Base-by-base conservation (phyloP, 1,140 invertebrate genomes). In the Lordiphosa mommai region DNA sequence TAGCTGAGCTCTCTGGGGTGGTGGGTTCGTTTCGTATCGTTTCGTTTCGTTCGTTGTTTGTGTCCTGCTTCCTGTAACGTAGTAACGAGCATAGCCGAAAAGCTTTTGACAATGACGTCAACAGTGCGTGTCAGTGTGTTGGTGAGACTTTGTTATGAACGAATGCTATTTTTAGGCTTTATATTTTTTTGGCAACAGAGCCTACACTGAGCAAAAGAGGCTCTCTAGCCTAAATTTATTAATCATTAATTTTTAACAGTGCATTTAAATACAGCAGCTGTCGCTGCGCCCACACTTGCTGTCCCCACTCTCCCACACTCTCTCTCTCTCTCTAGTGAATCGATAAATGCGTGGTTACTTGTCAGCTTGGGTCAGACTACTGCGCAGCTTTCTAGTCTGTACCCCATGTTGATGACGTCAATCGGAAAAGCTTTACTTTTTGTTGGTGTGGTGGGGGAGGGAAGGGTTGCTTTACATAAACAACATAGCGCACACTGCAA, bases 21-120 rank as follows among this genome's bases (percentile, higher is more conserved):
- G 51, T 38, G 61, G 8, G 8, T 16, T 9, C n/a, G n/a, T 16
- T 5, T 20, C 13, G 14, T 6, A 6, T 8, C 4, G 27, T 30
- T 10, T 44, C 17, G 8, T 17, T 30, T 32, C 23, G 17, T 4
- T 20, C 3, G 44, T 30, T 33, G 13, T 17, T 55, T 61, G 38
- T 51, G 57, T 47, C 53, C 65, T 64, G 65, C 61, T 76, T 64
- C 69, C 69, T 67, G 71, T 59, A 86, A 65, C 80, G 66, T 82
- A 82, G 77, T 82, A 82, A 82, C 77, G 63, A 57, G 51, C 17
- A 36, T 34, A 55, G 50, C 37, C 53, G 8, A 23, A 47, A 53
- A 86, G 80, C 80, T 79, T 59, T 76, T 36, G 6, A 63, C 74
- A 72, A 86, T 86, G 80, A 86, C 80, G 80, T 86, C 80, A 86